These are phyloP conservation scores for Scaptodrosophila lebanonensis DNA, from an alignment of 1,140 invertebrate genomes.

Conservation along the genomic window DNA sequence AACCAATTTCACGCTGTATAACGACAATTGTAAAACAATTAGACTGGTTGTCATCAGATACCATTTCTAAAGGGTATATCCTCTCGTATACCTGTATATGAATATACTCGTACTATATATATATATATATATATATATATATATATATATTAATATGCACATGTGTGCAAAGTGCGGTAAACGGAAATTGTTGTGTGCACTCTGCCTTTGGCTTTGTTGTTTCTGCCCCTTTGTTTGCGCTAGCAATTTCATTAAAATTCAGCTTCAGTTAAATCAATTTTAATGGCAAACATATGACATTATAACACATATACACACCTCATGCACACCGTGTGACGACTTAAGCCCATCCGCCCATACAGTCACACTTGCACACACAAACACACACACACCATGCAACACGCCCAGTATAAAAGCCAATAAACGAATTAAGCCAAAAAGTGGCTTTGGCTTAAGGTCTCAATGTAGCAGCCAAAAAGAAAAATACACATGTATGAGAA, in stretches of 20 bases:
- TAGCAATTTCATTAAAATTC: constrained; percentile 21
- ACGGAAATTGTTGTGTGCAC: not conserved
- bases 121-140: constrained; percentile 4
- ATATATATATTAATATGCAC: not conserved
- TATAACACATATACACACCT: too few species aligned
- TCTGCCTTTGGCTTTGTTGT: not conserved
- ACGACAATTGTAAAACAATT: too few species aligned
- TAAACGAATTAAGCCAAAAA: constrained; percentile 25
- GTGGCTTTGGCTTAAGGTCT: constrained; percentile 12
- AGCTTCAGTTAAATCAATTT: constrained; percentile 24
- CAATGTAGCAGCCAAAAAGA: not conserved
- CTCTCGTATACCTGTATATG: too few species aligned
- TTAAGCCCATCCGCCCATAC: too few species aligned
- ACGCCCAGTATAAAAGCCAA: constrained; percentile 24
- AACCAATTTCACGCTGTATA: too few species aligned
- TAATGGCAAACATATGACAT: constrained; percentile 7
- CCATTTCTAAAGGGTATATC: too few species aligned
- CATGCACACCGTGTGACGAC: too few species aligned
- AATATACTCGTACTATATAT: too few species aligned
- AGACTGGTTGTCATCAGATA: too few species aligned
- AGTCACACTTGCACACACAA: too few species aligned
- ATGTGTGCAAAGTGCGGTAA: too few species aligned
- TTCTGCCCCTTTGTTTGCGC: not conserved
- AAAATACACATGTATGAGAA: too few species aligned
- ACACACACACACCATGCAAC: not conserved